Conservation (phyloP, 2,888 invertebrate species). For the Caenorhabditis japonica region DNA sequence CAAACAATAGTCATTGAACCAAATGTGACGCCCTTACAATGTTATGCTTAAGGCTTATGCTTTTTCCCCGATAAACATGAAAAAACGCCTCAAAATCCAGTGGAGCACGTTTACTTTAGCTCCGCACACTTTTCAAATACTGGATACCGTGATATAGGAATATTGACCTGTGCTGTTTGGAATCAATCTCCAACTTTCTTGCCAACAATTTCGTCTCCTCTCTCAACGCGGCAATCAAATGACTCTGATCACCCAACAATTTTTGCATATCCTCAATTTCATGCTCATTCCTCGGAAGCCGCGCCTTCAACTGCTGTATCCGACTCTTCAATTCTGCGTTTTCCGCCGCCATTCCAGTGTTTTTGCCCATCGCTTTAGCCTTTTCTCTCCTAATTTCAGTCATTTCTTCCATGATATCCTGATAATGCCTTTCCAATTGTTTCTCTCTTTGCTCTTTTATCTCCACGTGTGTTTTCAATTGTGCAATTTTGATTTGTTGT, state of each 20-base stretch:
- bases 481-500: constrained; percentile 4
- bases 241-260: constrained; percentile 59
- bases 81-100: too few relatives aligned
- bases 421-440: constrained; percentile 19
- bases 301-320: constrained; percentile 17
- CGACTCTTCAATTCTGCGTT: constrained; percentile 17
- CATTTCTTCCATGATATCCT: constrained; percentile 18
- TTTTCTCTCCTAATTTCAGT: constrained; percentile 32
- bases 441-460: constrained; percentile 23
- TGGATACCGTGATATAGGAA: too few relatives aligned
- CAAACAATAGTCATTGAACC: too few relatives aligned
- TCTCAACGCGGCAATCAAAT: constrained; percentile 57
- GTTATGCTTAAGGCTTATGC: too few relatives aligned
- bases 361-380: constrained; percentile 14
- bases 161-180: constrained; percentile 50
- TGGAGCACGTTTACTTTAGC: too few relatives aligned
- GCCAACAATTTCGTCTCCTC: constrained; percentile 61
- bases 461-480: constrained; percentile 18
- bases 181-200: constrained; percentile 52
- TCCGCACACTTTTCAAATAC: too few relatives aligned
- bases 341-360: constrained; percentile 15
- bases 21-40: too few relatives aligned
- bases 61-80: too few relatives aligned
- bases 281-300: constrained; percentile 18
- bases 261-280: constrained; percentile 54